These are phyloP conservation scores for Agrotis exclamationis DNA, from an alignment of 2,888 invertebrate species.

Conservation along the genomic window DNA sequence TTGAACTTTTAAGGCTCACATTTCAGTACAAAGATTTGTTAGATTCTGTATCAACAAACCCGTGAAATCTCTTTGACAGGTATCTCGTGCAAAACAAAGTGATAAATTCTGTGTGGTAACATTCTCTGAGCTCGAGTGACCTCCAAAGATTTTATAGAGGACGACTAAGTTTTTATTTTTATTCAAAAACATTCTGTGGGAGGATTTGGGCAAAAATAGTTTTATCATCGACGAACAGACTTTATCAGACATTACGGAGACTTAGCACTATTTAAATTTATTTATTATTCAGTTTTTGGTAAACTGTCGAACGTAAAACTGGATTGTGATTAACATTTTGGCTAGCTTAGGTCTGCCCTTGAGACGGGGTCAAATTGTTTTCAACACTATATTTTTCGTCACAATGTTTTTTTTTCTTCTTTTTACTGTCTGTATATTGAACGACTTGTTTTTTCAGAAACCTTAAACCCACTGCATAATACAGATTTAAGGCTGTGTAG, in stretches of 20 bases:
- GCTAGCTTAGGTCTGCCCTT: constrained; percentile 33
- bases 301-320: constrained; percentile 7
- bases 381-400: background rate
- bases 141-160: constrained; percentile 24
- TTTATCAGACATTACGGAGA: constrained; percentile 9
- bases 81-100: constrained; percentile 43
- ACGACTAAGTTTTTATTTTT: constrained; percentile 26
- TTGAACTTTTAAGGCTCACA: constrained; percentile 27
- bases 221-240: constrained; percentile 21
- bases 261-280: constrained; percentile 18
- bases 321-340: constrained; percentile 42
- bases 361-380: constrained; percentile 21
- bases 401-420: background rate
- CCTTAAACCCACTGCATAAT: background rate
- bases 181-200: constrained; percentile 19
- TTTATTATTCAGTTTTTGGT: constrained; percentile 34
- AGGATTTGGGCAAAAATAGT: constrained; percentile 20
- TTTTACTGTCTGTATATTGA: background rate
- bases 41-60: constrained; percentile 19
- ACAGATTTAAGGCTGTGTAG: background rate
- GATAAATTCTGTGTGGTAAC: constrained; percentile 40
- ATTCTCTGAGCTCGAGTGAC: constrained; percentile 15
- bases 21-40: constrained; percentile 38
- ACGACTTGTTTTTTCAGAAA: background rate
- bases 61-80: constrained; percentile 38